Percentiles rank a stretch among this genome's conserved stretches.
Conservation (phyloP, 2,113 vertebrate species). For the Holacanthus passer region DNA sequence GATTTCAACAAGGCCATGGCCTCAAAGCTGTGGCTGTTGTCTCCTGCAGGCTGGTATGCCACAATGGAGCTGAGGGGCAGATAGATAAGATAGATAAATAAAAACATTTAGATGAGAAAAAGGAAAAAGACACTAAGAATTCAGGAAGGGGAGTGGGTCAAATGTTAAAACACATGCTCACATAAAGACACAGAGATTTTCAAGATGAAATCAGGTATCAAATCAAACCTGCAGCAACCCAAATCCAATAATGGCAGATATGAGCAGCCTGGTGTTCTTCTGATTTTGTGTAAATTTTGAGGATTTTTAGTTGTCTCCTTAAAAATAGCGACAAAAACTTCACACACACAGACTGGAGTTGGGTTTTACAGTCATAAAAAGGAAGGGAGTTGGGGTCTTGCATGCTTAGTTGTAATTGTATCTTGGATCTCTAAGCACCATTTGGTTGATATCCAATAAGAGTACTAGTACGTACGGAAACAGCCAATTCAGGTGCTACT, state of each 20-base stretch:
- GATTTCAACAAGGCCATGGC: slow-evolving; percentile 94
- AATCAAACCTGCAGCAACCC: slow-evolving; percentile 42
- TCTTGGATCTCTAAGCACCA: slow-evolving; percentile 9
- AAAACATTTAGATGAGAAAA: slow-evolving; percentile 17
- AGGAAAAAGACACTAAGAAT: neutral
- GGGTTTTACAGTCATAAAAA: slow-evolving; percentile 55
- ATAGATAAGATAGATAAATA: neutral
- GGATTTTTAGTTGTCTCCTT: neutral
- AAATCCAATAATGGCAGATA: slow-evolving; percentile 40
- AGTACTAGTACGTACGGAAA: neutral
- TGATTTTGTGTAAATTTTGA: neutral
- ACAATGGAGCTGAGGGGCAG: slow-evolving; percentile 89
- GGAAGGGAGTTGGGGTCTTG: neutral
- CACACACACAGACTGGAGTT: slow-evolving; percentile 29
- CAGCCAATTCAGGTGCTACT: neutral
- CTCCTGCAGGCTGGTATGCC: slow-evolving; percentile 93
- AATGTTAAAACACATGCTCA: slow-evolving; percentile 39
- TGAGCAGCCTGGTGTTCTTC: neutral
- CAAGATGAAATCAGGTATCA: slow-evolving; percentile 19
- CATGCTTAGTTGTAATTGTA: slow-evolving; percentile 29
- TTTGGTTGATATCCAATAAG: slow-evolving; percentile 3
- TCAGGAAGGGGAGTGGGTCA: neutral
- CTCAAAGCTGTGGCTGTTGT: slow-evolving; percentile 96
- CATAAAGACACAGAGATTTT: neutral
- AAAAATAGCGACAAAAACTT: neutral